A percentile compares a stretch with the other conserved stretches of the same genome.
These are phyloP conservation scores for Epinotia brunnichana DNA, from an alignment of 2,888 invertebrate genomes.

Conservation along the genomic window DNA sequence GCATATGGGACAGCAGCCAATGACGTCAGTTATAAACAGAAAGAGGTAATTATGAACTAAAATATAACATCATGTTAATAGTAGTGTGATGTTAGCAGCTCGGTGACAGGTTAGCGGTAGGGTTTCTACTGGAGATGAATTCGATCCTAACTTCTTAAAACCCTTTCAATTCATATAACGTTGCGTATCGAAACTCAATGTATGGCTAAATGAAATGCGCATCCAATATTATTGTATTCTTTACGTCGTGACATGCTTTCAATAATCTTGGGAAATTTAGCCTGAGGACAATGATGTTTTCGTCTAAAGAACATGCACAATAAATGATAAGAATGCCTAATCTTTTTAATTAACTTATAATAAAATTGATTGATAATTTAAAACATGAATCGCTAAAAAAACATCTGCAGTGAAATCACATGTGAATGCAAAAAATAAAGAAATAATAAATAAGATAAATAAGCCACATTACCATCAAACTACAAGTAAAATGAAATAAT, in stretches of 20 bases:
- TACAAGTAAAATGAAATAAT: slow-evolving; percentile 66
- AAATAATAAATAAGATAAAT: slow-evolving; percentile 80
- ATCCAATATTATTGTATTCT: slow-evolving; percentile 62
- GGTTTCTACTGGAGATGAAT: slow-evolving; percentile 18
- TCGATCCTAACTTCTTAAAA: slow-evolving; percentile 6
- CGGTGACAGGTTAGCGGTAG: slow-evolving; percentile 19
- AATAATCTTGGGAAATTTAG: slow-evolving; percentile 55
- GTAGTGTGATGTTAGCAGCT: background rate
- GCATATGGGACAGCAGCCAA: background rate
- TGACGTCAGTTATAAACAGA: slow-evolving; percentile 6
- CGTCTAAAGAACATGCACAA: slow-evolving; percentile 68
- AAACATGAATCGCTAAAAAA: slow-evolving; percentile 78
- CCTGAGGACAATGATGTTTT: slow-evolving; percentile 44
- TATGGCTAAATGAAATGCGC: slow-evolving; percentile 77
- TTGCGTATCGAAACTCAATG: slow-evolving; percentile 10
- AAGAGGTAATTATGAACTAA: slow-evolving; percentile 6
- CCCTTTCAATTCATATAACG: slow-evolving; percentile 3
- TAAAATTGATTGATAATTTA: slow-evolving; percentile 43
- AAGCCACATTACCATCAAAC: slow-evolving; percentile 80
- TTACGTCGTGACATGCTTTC: slow-evolving; percentile 63
- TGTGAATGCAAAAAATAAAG: slow-evolving; percentile 80
- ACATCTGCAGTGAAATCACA: slow-evolving; percentile 83
- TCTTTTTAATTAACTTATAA: slow-evolving; percentile 34
- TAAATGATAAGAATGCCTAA: slow-evolving; percentile 42
- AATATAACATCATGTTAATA: slow-evolving; percentile 28